Evolutionary conservation across 2,888 invertebrate genomes (phyloP), one percentile per base, ranked within the genome.

Genomic region (Nipponacmea schrenckii): DNA sequence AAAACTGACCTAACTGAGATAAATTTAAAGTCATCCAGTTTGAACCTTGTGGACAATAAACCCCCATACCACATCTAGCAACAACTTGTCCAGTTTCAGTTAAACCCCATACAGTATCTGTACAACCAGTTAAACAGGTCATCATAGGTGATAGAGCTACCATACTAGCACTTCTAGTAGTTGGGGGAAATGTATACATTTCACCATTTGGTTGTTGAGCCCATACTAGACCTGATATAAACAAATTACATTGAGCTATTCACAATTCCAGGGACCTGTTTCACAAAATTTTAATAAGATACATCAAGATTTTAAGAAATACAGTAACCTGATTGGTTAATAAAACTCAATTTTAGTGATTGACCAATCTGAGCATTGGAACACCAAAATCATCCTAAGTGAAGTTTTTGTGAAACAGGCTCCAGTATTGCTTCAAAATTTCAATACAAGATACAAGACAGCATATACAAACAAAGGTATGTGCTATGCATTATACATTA

Each of bases 91-190:
- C 90, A 26, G 85, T 78, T n/a, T 82, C 79, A 2, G 88, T 88
- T 46, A 91, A 84, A 3, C 89, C 83, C 91, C 91, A 91, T 20
- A 91, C 79, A 8, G 89, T 88, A 73, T 89, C 88, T 0, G 85
- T 82, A 24, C 89, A 85, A 7, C 89, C 87, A 48, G 87, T 82
- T n/a, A 91, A 71, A 74, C 87, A 86, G 7, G 72, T 72, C 68
- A 85, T 80, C 24, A 69, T 27, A n/a, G 69, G 69, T 10, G 74
- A 69, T 20, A 64, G 50, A 4, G 69, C 31, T 17, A 69, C 62
- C 26, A 66, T 63, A 10, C 39, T 56, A 27, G 71, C 71, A 27
- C 69, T 67, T 14, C 70, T 62, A 20, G 73, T 71, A n/a, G 75
- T n/a, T n/a, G 66, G 4, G 73, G 82, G 8, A 80, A 88, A 86